phyloP scores from a whole-genome alignment of 2,888 invertebrate genomes.

The Lapara coniferarum region DNA sequence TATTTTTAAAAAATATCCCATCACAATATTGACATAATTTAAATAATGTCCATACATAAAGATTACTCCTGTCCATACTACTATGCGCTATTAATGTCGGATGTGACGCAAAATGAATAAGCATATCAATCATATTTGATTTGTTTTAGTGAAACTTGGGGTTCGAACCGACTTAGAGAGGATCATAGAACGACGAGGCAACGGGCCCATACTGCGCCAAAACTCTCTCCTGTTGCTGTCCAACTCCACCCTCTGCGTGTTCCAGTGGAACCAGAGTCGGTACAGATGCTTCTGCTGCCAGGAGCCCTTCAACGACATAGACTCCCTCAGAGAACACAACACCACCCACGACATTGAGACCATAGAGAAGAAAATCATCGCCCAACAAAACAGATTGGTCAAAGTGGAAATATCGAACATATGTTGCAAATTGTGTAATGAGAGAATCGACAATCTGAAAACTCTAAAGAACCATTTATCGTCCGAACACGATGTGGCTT shows the following conservation, averaged over 20 bases:
- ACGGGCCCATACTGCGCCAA: conserved; percentile 58
- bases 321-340: conserved; percentile 57
- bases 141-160: conserved; percentile 25
- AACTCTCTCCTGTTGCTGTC: conserved; percentile 80
- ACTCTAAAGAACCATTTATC: conserved; percentile 54
- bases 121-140: too few species aligned
- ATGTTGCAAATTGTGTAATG: conserved; percentile 61
- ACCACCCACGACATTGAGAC: conserved; percentile 53
- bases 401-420: conserved; percentile 69
- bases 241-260: conserved; percentile 66
- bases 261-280: conserved; percentile 72
- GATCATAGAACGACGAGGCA: conserved; percentile 58
- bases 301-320: conserved; percentile 63
- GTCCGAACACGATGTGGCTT: conserved; percentile 48
- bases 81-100: too few species aligned
- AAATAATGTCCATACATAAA: too few species aligned
- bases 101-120: too few species aligned
- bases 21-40: too few species aligned
- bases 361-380: conserved; percentile 66
- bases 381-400: conserved; percentile 64
- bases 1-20: too few species aligned
- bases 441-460: conserved; percentile 43
- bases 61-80: too few species aligned
- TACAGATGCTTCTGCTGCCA: conserved; percentile 72
- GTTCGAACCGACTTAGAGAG: conserved; percentile 49